A percentile compares a stretch with the other conserved stretches of the same genome.
These are phyloP conservation scores for Myxocyprinus asiaticus DNA, from an alignment of 2,113 vertebrate genomes.

Conservation along the genomic window DNA sequence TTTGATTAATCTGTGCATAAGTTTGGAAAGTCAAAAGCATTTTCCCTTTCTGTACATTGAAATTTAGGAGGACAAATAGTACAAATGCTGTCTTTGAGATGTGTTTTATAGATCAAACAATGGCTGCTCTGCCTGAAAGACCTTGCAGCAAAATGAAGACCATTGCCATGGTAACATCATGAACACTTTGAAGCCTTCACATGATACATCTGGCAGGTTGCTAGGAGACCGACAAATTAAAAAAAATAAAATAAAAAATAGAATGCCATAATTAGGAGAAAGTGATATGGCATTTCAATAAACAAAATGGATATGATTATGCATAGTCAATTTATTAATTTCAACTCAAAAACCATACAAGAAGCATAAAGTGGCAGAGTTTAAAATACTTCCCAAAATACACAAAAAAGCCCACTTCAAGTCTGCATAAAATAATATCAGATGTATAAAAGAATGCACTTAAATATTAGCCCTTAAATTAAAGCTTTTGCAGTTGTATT, in stretches of 20 bases:
- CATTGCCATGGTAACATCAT: constrained; percentile 12
- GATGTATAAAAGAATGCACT: background rate
- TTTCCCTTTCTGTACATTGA: background rate
- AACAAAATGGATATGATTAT: background rate
- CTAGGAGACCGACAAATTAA: background rate
- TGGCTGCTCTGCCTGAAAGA: background rate
- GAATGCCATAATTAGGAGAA: background rate
- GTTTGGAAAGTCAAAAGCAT: background rate
- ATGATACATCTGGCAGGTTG: constrained; percentile 4
- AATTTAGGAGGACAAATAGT: background rate
- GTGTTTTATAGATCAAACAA: background rate
- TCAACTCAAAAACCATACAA: background rate
- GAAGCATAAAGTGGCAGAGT: background rate
- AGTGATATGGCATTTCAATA: background rate
- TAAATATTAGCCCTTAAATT: constrained; percentile 20
- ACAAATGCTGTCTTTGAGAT: background rate
- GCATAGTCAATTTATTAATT: constrained; percentile 9
- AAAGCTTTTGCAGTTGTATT: background rate
- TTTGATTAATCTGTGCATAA: too few species aligned
- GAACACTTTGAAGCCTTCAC: background rate
- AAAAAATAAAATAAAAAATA: too few species aligned
- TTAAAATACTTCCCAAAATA: background rate
- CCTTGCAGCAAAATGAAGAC: background rate
- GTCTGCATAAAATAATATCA: background rate
- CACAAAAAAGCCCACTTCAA: too few species aligned